Evolutionary conservation across 2,797 vertebrate species (phyloP).

Genomic region (Acrossocheilus wenchowensis): DNA sequence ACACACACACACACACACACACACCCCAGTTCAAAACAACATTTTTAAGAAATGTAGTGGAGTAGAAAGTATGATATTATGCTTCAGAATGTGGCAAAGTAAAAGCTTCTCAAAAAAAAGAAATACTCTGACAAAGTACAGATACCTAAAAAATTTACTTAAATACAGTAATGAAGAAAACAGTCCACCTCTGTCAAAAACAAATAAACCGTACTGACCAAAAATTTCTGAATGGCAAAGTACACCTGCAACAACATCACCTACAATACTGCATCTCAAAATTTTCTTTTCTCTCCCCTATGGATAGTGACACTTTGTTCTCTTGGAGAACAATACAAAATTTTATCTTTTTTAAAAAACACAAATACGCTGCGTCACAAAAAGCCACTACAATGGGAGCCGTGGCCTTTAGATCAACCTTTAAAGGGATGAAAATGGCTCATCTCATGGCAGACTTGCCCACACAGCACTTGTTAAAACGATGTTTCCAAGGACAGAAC

Average conservation of each 20-base stretch:
- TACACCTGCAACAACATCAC: background rate
- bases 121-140: no score
- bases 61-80: no score
- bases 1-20: no score
- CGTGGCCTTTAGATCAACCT: constrained; percentile 58
- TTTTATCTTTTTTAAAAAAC: background rate
- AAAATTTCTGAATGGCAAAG: background rate
- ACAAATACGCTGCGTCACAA: background rate
- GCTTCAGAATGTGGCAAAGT: no score
- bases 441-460: constrained; percentile 29
- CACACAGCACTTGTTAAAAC: constrained; percentile 43
- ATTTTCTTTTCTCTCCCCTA: background rate
- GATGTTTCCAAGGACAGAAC: constrained; percentile 15
- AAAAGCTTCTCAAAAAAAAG: no score
- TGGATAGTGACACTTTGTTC: background rate
- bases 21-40: no score
- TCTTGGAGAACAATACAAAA: background rate
- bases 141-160: background rate
- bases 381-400: constrained; percentile 13
- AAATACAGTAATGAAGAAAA: background rate
- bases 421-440: constrained; percentile 27
- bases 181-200: background rate
- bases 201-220: background rate
- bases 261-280: background rate
- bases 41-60: no score